Evolutionary conservation across 2,113 vertebrate genomes (phyloP), one percentile per base, ranked within the genome.

Genomic region (Pseudorasbora parva): DNA sequence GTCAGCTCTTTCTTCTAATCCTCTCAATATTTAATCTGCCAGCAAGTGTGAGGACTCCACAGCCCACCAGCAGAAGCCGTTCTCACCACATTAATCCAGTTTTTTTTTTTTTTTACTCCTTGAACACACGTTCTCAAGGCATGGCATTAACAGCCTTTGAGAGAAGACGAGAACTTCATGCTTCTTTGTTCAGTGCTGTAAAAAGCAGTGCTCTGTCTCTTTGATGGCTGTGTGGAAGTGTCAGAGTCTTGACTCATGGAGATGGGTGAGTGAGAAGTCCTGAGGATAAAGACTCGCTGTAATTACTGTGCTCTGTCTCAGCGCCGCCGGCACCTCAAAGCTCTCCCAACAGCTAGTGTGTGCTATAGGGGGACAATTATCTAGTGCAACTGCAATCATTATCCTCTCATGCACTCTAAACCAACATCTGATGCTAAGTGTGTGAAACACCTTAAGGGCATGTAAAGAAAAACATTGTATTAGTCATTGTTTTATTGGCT

Each of bases 21-120:
- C 71, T 84, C 71, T 82, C 76, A 83, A 77, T 68, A 75, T 86
- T 88, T 87, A 81, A 87, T 88, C 83, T 85, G 71, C 69, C 83
- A 88, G 77, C n/a, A 56, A 49, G 49, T 49, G 77, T 73, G 72
- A 78, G 75, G 77, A 76, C 82, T 72, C 75, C 57, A 30, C 33
- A 81, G 78, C 56, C 64, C 66, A 78, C 54, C 62, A 66, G 69
- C 51, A n/a, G 57, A 57, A 76, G 71, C 84, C 62, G 41, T 27
- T 66, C 54, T 41, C 33, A 27, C 41, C 45, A 72, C 43, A 45
- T 51, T 78, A 87, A 87, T 87, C 86, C 78, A 7, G 72, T 80
- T 56, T 81, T 85, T 33, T 23, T 69, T 80, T 56, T 81, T 85
- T 33, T 23, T 69, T 37, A 81, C 51, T 69, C 33, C 73, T 82